phyloP scores from a whole-genome alignment of 2,888 invertebrate species.

The Clanis bilineata region DNA sequence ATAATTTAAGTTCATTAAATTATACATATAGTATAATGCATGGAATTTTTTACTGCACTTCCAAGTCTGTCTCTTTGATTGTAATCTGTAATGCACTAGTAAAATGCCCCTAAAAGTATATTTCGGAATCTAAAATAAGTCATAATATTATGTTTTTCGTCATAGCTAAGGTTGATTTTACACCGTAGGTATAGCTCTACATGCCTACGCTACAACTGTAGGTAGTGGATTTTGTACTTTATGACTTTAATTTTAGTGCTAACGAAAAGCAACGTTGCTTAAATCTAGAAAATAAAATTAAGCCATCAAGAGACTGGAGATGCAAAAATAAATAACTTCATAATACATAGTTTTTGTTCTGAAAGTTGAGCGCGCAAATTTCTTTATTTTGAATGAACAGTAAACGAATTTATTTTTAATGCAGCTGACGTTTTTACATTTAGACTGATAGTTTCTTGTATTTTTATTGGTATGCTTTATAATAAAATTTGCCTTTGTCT shows the following conservation, averaged over 20 bases:
- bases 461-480: background rate
- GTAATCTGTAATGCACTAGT: no score
- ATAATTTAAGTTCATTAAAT: no score
- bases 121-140: no score
- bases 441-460: background rate
- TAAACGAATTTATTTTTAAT: conserved; percentile 33
- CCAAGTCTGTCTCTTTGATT: no score
- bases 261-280: background rate
- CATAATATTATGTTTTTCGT: no score
- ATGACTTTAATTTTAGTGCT: background rate
- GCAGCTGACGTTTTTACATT: conserved; percentile 33
- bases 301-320: conserved; percentile 28
- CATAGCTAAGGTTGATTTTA: no score
- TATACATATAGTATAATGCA: no score
- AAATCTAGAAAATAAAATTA: conserved; percentile 8
- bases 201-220: no score
- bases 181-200: no score
- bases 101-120: no score
- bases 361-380: conserved; percentile 7
- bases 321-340: conserved; percentile 25
- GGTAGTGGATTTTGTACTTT: no score
- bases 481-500: background rate
- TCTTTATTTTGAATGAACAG: conserved; percentile 26
- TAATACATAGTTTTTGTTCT: conserved; percentile 18
- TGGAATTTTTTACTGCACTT: no score